Evolutionary conservation across 1,140 invertebrate species (phyloP), one percentile per base, ranked within the genome.

Genomic region (Caerostris extrusa): DNA sequence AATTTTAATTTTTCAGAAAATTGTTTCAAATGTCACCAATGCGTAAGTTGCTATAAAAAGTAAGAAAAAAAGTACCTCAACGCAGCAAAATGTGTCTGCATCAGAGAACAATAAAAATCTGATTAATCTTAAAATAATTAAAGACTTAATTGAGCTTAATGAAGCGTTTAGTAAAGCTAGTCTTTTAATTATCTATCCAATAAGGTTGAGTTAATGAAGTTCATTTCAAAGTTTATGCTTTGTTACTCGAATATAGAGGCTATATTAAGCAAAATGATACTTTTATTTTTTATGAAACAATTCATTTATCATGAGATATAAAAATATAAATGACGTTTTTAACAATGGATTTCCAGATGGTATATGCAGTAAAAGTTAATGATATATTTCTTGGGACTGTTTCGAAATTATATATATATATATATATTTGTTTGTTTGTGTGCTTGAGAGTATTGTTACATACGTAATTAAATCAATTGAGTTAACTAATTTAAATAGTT

Each of bases 111-210:
- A 85, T 87, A 87, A 60, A 87, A 87, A 61, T 61, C 19, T 87
- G 34, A 87, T 87, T 61, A 87, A 87, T 87, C 85, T 87, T 87
- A 61, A 87, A 87, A 64, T 87, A 87, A 87, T 87, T 87, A 61
- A 87, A 64, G 85, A 64, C 14, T 87, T 87, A 87, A 87, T 87
- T 87, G 85, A 87, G 85, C 34, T 60, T 61, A 61, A 87, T 61
- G 19, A 53, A 87, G 85, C 57, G 34, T 50, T 50, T 17, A 19
- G 50, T 50, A 64, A 87, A 19, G 85, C 19, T 87, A 64, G 10
- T 53, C 60, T 64, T 87, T 87, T 87, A 87, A 87, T 87, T 87
- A 87, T 64, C 85, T 19, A 53, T 50, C 17, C 14, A 87, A 85
- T 85, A 57, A 64, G 34, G 60, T 7, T 50, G 19, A 7, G 34